Percentiles rank a stretch among this genome's conserved stretches.
Evolutionary conservation across 2,888 invertebrate genomes (phyloP).

Genomic region (Melangyna quadrimaculata): DNA sequence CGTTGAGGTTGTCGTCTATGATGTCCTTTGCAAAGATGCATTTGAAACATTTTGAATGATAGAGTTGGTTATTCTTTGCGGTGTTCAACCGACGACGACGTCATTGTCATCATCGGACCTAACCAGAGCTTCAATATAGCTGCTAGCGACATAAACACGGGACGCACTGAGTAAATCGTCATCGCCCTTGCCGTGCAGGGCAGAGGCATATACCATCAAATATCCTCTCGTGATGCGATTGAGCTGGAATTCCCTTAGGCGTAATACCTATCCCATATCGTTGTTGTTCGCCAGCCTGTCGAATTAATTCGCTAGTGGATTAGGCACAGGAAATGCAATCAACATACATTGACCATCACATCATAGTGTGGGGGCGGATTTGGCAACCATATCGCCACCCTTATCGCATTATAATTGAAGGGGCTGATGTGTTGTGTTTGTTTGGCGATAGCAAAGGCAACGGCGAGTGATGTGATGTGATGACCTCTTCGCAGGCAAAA

Average conservation of each 20-base stretch:
- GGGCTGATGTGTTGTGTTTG: constrained; percentile 64
- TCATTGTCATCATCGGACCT: neutral
- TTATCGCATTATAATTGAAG: constrained; percentile 73
- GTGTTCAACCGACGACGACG: constrained; percentile 11
- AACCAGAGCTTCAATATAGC: constrained; percentile 15
- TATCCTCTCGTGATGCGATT: constrained; percentile 46
- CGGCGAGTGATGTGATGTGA: neutral
- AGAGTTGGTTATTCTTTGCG: constrained; percentile 66
- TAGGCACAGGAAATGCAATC: constrained; percentile 69
- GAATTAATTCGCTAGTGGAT: constrained; percentile 66
- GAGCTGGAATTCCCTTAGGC: constrained; percentile 65
- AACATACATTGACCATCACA: constrained; percentile 41
- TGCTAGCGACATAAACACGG: constrained; percentile 57
- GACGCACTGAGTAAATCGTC: constrained; percentile 33
- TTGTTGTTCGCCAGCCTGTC: neutral
- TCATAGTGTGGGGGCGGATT: constrained; percentile 12
- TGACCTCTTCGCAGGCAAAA: constrained; percentile 42
- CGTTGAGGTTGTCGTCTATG: neutral
- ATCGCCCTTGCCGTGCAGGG: neutral
- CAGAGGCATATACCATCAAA: neutral
- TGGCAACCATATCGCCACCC: constrained; percentile 5
- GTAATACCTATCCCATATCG: constrained; percentile 42
- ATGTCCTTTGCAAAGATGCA: constrained; percentile 53
- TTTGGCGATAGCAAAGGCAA: neutral
- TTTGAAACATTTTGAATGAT: constrained; percentile 59